Evolutionary conservation across 1,140 invertebrate genomes (phyloP).

Genomic region (Nylanderia fulva): DNA sequence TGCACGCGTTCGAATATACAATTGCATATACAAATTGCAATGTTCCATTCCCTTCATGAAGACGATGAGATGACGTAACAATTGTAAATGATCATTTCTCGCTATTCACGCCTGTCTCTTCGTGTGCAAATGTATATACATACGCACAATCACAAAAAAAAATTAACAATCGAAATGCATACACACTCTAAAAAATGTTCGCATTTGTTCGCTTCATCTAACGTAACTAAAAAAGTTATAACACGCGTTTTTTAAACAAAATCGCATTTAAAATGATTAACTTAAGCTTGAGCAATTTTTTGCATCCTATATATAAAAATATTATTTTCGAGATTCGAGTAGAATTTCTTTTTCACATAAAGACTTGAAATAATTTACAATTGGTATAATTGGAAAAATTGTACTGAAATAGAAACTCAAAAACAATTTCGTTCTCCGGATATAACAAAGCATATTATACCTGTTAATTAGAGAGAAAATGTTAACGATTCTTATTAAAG

Average conservation of each 20-base stretch:
- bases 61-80: neutral
- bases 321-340: constrained; percentile 32
- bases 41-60: neutral
- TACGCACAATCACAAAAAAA: neutral
- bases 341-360: neutral
- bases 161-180: neutral
- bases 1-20: neutral
- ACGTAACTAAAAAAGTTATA: constrained; percentile 11
- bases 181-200: no score
- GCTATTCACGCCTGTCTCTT: neutral
- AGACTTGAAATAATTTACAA: neutral
- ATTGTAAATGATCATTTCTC: constrained; percentile 16
- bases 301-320: constrained; percentile 47
- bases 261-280: neutral
- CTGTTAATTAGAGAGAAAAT: neutral
- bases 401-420: neutral
- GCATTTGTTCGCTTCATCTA: neutral
- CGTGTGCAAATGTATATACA: no score
- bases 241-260: neutral
- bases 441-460: neutral
- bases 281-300: constrained; percentile 30
- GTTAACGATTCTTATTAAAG: neutral
- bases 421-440: neutral
- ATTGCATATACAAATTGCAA: constrained; percentile 8
- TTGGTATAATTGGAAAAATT: constrained; percentile 4